These are phyloP conservation scores for Cantharis lateralis DNA, from an alignment of 2,888 invertebrate species.

Conservation along the genomic window DNA sequence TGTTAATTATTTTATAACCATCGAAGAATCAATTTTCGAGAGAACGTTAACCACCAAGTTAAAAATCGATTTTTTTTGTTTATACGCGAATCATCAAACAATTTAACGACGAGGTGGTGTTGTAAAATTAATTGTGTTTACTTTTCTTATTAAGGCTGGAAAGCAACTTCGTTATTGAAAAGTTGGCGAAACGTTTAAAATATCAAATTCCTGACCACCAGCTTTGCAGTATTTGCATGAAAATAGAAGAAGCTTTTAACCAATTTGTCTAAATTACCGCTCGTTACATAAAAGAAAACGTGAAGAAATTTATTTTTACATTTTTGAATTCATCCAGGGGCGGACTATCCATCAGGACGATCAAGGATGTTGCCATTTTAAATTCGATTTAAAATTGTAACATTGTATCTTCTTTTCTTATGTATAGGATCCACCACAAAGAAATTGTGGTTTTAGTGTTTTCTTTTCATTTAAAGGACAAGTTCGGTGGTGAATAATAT, in stretches of 20 bases:
- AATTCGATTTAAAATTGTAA: not conserved
- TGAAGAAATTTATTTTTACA: not conserved
- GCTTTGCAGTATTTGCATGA: not conserved
- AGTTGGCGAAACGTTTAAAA: not conserved
- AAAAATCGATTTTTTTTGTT: not conserved
- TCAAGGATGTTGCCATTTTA: no score
- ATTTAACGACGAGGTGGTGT: not conserved
- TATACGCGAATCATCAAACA: not conserved
- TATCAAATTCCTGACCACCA: not conserved
- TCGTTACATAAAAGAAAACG: not conserved
- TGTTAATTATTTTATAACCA: slow-evolving; percentile 36
- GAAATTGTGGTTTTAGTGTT: slow-evolving; percentile 5
- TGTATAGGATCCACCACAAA: not conserved
- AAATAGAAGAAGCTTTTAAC: not conserved
- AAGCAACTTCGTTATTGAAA: not conserved
- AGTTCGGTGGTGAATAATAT: not conserved
- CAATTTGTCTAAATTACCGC: not conserved
- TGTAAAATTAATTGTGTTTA: not conserved
- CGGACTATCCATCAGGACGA: not conserved
- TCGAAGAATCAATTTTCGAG: slow-evolving; percentile 38
- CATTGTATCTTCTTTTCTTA: not conserved
- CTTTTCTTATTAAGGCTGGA: not conserved
- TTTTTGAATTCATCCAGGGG: not conserved
- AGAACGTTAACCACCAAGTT: slow-evolving; percentile 3
- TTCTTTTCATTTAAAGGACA: not conserved